Percentiles rank a stretch among this genome's conserved stretches.
Evolutionary conservation across 1,140 invertebrate species (phyloP).

Genomic region (Coptotermes formosanus): DNA sequence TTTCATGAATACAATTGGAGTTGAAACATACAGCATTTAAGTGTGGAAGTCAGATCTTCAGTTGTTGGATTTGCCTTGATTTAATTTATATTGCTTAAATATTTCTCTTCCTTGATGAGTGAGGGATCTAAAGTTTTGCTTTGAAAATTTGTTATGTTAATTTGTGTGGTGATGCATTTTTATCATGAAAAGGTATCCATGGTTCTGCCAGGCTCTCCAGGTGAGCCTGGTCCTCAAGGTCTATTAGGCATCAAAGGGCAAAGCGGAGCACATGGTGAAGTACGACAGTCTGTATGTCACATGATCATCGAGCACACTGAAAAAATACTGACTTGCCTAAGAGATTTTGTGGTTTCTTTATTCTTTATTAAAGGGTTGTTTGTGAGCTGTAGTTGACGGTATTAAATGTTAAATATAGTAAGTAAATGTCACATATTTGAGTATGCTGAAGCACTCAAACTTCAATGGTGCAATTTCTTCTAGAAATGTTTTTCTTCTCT

Average conservation of each 20-base stretch:
- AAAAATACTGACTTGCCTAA: background rate
- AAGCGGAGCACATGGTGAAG: slow-evolving; percentile 42
- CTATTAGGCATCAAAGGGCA: slow-evolving; percentile 42
- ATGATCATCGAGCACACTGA: background rate
- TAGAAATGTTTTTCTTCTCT: background rate
- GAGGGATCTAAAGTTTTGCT: too few relatives aligned
- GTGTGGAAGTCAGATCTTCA: too few relatives aligned
- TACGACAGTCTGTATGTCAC: slow-evolving; percentile 37
- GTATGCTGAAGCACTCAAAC: background rate
- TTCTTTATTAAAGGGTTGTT: too few relatives aligned
- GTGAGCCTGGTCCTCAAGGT: slow-evolving; percentile 42
- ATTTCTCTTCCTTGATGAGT: too few relatives aligned
- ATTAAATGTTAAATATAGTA: too few relatives aligned
- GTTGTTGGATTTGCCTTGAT: too few relatives aligned
- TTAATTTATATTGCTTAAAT: too few relatives aligned
- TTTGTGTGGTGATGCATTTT: slow-evolving; percentile 8
- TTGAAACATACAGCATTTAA: too few relatives aligned
- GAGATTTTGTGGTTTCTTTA: too few relatives aligned
- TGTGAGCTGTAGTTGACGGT: too few relatives aligned
- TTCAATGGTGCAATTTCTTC: background rate
- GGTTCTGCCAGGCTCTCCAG: slow-evolving; percentile 40
- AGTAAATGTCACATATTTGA: too few relatives aligned
- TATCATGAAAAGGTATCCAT: slow-evolving; percentile 22
- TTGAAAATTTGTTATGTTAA: background rate
- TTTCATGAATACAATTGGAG: too few relatives aligned